Conservation (phyloP, 2,888 invertebrate genomes). For the Busseola fusca region DNA sequence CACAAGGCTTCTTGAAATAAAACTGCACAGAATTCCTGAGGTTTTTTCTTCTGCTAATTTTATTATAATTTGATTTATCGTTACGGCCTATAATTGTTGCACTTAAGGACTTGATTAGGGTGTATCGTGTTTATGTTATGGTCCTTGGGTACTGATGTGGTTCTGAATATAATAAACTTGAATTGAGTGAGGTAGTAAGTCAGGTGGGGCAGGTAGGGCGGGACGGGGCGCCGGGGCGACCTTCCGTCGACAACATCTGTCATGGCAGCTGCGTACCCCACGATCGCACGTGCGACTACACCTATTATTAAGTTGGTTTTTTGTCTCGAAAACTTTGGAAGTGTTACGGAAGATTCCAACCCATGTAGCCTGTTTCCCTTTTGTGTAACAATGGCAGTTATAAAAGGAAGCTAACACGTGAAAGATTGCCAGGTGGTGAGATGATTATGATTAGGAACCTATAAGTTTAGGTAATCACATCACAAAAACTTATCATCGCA, state of each 20-base stretch:
- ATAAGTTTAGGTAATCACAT: slow-evolving; percentile 35
- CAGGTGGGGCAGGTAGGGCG: slow-evolving; percentile 79
- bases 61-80: slow-evolving; percentile 46
- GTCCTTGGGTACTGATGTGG: slow-evolving; percentile 62
- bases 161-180: slow-evolving; percentile 52
- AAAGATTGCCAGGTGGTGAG: slow-evolving; percentile 27
- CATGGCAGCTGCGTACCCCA: slow-evolving; percentile 82
- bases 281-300: slow-evolving; percentile 84
- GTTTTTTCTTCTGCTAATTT: slow-evolving; percentile 8
- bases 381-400: slow-evolving; percentile 24
- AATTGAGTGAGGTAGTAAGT: slow-evolving; percentile 66
- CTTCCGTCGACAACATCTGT: slow-evolving; percentile 85
- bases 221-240: slow-evolving; percentile 61
- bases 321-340: slow-evolving; percentile 69
- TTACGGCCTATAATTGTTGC: slow-evolving; percentile 45
- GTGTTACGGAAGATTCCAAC: slow-evolving; percentile 72
- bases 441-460: slow-evolving; percentile 21
- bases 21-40: slow-evolving; percentile 33
- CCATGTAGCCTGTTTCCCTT: slow-evolving; percentile 24
- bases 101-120: slow-evolving; percentile 41
- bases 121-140: slow-evolving; percentile 52
- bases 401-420: slow-evolving; percentile 13
- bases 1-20: slow-evolving; percentile 41
- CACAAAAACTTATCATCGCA: slow-evolving; percentile 37
- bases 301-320: slow-evolving; percentile 84